These are phyloP conservation scores for Tanytarsus gracilentus DNA, from an alignment of 2,888 invertebrate genomes.

Conservation along the genomic window DNA sequence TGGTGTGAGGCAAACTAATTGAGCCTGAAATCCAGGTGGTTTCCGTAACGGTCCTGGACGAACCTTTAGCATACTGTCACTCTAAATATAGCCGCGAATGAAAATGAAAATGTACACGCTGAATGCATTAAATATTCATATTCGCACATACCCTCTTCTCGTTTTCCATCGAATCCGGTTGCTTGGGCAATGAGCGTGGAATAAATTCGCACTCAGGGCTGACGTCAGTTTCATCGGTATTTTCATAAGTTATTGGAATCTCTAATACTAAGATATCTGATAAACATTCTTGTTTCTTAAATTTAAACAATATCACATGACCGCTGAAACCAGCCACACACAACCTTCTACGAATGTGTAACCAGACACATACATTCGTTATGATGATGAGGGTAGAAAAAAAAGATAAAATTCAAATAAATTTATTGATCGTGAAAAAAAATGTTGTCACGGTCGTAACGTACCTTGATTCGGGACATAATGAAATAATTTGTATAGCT, in stretches of 20 bases:
- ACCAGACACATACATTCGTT: neutral
- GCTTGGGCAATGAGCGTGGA: constrained; percentile 46
- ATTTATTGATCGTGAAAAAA: neutral
- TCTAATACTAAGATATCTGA: constrained; percentile 78
- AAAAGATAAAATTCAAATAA: neutral
- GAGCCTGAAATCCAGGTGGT: constrained; percentile 93
- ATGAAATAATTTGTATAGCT: constrained; percentile 77
- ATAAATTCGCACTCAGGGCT: constrained; percentile 76
- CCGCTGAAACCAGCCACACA: constrained; percentile 86
- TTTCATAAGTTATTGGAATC: constrained; percentile 76
- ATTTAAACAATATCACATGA: constrained; percentile 92
- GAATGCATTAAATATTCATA: constrained; percentile 30
- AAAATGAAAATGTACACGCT: neutral
- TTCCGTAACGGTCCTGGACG: constrained; percentile 71
- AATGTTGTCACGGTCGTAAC: neutral
- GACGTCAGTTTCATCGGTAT: constrained; percentile 67
- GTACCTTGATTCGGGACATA: constrained; percentile 87
- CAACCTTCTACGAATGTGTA: constrained; percentile 47
- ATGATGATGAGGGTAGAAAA: neutral
- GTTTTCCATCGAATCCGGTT: constrained; percentile 37
- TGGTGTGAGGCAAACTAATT: constrained; percentile 85
- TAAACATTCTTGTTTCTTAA: constrained; percentile 81
- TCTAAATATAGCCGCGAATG: constrained; percentile 34
- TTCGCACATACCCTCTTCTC: constrained; percentile 44
- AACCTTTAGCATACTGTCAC: constrained; percentile 53